Base-by-base conservation (phyloP, 2,113 vertebrate species). In the Cichladusa arquata region DNA sequence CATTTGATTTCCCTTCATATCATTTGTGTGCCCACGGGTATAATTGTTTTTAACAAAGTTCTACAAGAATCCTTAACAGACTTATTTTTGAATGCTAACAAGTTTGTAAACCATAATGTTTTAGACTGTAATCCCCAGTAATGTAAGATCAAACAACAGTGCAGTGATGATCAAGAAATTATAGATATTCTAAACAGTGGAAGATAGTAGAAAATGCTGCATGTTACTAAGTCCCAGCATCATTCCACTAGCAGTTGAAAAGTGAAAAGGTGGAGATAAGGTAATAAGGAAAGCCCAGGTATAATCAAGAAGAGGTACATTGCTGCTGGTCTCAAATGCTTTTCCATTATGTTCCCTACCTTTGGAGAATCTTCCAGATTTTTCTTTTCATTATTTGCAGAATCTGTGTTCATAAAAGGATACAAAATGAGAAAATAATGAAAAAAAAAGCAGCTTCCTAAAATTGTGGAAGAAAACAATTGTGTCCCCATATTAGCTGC, bases 391-490 rank as follows among this genome's bases (percentile, higher is more conserved):
- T 76, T 96, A 81, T 93, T 88, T 92, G 34, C 67, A 77, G 67
- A 83, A 93, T 86, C 77, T 84, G 31, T 91, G 48, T 81, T 25
- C 88, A 91, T 92, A 86, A 89, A 91, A 92, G 80, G 56, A 78
- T 57, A 78, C 31, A 84, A 84, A 97, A 93, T 80, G 65, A 60
- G 72, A 94, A 83, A 60, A 50, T 44, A 56, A 38, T 47, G 25
- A 18, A 8, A 15, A 45, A 42, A 53, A 36, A 79, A 84, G 40
- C 40, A 40, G 3, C 69, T 92, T 96, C 95, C 95, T 95, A 93
- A 97, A 94, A 95, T 97, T 95, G 86, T 95, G 44, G 73, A 92
- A 95, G 61, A 89, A 95, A 93, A 95, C 91, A 97, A 95, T 96
- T 93, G 86, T 84, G 56, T 92, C 92, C 40, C 73, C 50, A 29